These are phyloP conservation scores for Helarctos malayanus DNA, from an alignment of 2,797 vertebrate species.

Conservation along the genomic window DNA sequence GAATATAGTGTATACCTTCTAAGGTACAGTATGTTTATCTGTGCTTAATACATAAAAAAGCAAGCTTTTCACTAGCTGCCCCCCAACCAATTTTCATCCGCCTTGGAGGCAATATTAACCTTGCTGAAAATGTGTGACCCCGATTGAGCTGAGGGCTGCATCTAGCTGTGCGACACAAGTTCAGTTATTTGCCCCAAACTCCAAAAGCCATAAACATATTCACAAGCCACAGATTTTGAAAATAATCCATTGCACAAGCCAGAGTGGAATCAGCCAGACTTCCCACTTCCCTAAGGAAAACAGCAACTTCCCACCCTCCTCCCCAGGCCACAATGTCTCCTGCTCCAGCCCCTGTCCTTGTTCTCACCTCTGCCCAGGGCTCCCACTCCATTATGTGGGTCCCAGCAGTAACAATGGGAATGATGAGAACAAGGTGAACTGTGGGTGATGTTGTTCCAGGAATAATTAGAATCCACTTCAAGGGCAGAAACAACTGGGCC, in stretches of 20 bases:
- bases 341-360: not conserved
- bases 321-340: not conserved
- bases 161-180: not conserved
- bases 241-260: not conserved
- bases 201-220: not conserved
- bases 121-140: not conserved
- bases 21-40: not conserved
- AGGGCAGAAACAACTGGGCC: not conserved
- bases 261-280: not conserved
- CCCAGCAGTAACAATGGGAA: not conserved
- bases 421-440: not conserved
- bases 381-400: not conserved
- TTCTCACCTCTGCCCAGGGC: not conserved
- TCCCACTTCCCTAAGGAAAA: slow-evolving; percentile 17
- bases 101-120: not conserved
- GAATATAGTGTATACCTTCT: not conserved
- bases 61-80: not conserved
- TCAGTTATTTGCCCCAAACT: slow-evolving; percentile 40
- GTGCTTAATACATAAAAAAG: slow-evolving; percentile 11
- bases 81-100: not conserved
- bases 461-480: slow-evolving; percentile 42
- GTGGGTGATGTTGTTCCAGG: slow-evolving; percentile 4
- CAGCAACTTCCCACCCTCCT: not conserved
- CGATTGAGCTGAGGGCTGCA: not conserved
- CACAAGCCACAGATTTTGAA: slow-evolving; percentile 39